phyloP scores from a whole-genome alignment of 2,888 invertebrate genomes.

The Standfussiana lucernea region DNA sequence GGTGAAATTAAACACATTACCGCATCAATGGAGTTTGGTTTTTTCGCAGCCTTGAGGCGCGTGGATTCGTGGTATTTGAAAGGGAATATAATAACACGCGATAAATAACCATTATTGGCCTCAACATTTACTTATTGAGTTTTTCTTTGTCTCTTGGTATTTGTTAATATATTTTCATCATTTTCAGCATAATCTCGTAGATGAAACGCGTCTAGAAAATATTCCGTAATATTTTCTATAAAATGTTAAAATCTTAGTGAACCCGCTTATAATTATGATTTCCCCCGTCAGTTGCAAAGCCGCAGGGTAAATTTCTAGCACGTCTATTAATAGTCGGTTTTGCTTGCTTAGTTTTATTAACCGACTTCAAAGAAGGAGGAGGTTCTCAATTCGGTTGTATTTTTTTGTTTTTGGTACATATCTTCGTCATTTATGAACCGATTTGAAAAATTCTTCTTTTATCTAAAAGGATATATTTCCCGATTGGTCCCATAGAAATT shows the following conservation, averaged over 20 bases:
- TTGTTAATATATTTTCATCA: constrained; percentile 14
- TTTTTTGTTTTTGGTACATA: too few species aligned
- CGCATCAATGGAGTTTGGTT: constrained; percentile 63
- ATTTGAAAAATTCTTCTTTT: too few species aligned
- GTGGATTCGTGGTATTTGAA: constrained; percentile 59
- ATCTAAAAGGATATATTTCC: too few species aligned
- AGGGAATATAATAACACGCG: constrained; percentile 56
- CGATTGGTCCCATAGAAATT: too few species aligned
- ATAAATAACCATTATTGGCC: constrained; percentile 46
- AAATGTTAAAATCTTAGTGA: constrained; percentile 37
- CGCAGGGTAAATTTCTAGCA: constrained; percentile 13
- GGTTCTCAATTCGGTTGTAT: too few species aligned
- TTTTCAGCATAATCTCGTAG: neutral
- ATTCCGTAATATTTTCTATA: constrained; percentile 1
- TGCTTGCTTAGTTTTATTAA: constrained; percentile 1
- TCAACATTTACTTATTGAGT: constrained; percentile 5
- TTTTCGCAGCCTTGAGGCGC: constrained; percentile 65
- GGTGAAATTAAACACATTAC: constrained; percentile 63
- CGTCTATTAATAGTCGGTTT: constrained; percentile 18
- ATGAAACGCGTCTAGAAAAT: constrained; percentile 21
- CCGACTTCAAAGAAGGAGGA: too few species aligned
- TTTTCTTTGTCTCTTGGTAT: neutral
- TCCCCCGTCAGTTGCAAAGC: constrained; percentile 16
- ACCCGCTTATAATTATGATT: constrained; percentile 32
- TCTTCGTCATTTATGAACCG: too few species aligned